phyloP scores from a whole-genome alignment of 1,140 invertebrate species.

The Dufourea novaeangliae region DNA sequence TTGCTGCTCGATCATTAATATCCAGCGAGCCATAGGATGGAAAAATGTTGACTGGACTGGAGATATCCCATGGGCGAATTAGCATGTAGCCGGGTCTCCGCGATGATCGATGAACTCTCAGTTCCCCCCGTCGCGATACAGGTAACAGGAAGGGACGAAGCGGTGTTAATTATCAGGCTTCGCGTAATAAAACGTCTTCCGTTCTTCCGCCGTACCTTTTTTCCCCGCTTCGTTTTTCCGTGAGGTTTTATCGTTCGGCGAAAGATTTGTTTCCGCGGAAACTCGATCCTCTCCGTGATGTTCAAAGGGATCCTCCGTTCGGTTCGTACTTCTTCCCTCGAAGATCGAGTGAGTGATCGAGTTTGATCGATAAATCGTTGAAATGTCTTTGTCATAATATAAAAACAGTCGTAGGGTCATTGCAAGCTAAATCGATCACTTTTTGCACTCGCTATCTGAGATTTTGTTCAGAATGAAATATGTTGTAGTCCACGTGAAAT shows the following conservation, averaged over 20 bases:
- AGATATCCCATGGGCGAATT: constrained; percentile 20
- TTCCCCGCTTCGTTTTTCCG: constrained; percentile 11
- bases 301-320: background rate
- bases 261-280: background rate
- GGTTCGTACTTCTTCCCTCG: background rate
- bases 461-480: too few relatives aligned
- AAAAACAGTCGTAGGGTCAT: too few relatives aligned
- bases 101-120: constrained; percentile 27
- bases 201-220: background rate
- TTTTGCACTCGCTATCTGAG: too few relatives aligned
- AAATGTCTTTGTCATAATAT: too few relatives aligned
- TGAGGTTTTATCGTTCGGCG: background rate
- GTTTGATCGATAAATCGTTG: constrained; percentile 8
- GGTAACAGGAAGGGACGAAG: constrained; percentile 9
- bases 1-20: constrained; percentile 23
- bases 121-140: background rate
- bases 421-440: too few relatives aligned
- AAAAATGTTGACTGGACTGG: background rate
- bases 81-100: constrained; percentile 5
- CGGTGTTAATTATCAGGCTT: constrained; percentile 4
- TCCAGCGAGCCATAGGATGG: background rate
- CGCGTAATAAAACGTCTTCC: background rate
- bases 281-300: background rate
- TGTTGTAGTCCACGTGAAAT: too few relatives aligned
- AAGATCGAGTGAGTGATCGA: background rate